Base-by-base conservation (phyloP, 2,888 invertebrate species). In the Pheosia gnoma region DNA sequence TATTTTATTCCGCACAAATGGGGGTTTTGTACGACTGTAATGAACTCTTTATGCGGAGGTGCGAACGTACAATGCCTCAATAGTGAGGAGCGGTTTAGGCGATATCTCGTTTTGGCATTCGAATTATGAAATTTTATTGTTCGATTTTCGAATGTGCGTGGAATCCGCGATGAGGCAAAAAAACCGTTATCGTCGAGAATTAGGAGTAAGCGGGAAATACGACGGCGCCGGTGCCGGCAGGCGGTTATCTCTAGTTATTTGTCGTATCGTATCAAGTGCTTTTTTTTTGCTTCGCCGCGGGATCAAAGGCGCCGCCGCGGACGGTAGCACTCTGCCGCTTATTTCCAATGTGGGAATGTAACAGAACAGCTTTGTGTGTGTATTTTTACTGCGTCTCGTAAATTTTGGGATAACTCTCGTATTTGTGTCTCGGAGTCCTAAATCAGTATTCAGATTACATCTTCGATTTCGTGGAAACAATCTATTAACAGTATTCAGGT, bases 221-320 rank as follows among this genome's bases (percentile, higher is more conserved):
- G 80, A 74, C 81, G 88, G 88, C 89, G 89, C 90, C 89, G 78
- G 74, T 72, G 69, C 75, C 80, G 81, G 79, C 83, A 80, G 78
- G 81, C 71, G 76, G 86, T 87, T 93, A 92, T 93, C 92, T 91
- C 78, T 80, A 76, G 86, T 89, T 91, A 91, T 93, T 93, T 93
- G 91, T 93, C 90, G 88, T 88, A 90, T 93, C 90, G 88, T 88
- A 90, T 89, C 88, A 88, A 89, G 91, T 89, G 86, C 84, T 85
- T 84, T 79, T 83, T 80, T 41, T 84, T 86, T 84, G 78, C 74
- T 74, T 65, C 78, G 85, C 83, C 81, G 87, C 79, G 68, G 75
- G 79, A 73, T 89, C 90, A 92, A 91, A 93, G 84, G 68, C 64
- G 77, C 89, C 64, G 77, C 89, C 90, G 91, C 86, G 79, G 76